These are phyloP conservation scores for Macroglossus sobrinus DNA, from an alignment of 2,113 vertebrate genomes.

Conservation along the genomic window DNA sequence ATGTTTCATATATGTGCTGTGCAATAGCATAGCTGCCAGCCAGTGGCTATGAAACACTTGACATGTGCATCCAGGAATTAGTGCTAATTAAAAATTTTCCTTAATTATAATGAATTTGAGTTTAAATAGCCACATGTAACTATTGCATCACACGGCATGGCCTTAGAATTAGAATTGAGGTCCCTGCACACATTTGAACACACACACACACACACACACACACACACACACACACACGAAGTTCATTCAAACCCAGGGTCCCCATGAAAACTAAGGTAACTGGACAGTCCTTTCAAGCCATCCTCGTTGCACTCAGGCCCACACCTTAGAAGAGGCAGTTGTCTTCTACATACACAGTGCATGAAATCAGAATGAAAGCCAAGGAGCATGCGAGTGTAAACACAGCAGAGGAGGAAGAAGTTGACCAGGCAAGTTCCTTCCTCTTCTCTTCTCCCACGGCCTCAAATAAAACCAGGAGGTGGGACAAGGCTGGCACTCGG, in stretches of 20 bases:
- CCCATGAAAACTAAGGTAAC: neutral
- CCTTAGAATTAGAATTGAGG: neutral
- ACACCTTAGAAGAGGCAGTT: neutral
- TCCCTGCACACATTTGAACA: neutral
- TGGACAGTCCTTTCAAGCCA: neutral
- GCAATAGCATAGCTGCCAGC: neutral
- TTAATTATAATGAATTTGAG: neutral
- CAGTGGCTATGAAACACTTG: neutral
- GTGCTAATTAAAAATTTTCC: neutral
- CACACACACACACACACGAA: neutral
- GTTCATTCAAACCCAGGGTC: neutral
- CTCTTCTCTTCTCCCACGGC: neutral
- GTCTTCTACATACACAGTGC: neutral
- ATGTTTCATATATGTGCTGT: neutral
- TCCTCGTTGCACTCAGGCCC: neutral
- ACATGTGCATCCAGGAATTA: neutral
- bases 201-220: neutral
- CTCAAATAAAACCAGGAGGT: neutral
- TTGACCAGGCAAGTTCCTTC: neutral
- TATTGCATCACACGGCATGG: neutral
- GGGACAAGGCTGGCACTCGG: neutral
- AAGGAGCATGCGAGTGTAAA: neutral
- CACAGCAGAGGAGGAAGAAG: neutral
- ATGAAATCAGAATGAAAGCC: neutral
- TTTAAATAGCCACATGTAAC: neutral